These are phyloP conservation scores for Lanius ludovicianus DNA, from an alignment of 2,113 vertebrate genomes.

Conservation along the genomic window DNA sequence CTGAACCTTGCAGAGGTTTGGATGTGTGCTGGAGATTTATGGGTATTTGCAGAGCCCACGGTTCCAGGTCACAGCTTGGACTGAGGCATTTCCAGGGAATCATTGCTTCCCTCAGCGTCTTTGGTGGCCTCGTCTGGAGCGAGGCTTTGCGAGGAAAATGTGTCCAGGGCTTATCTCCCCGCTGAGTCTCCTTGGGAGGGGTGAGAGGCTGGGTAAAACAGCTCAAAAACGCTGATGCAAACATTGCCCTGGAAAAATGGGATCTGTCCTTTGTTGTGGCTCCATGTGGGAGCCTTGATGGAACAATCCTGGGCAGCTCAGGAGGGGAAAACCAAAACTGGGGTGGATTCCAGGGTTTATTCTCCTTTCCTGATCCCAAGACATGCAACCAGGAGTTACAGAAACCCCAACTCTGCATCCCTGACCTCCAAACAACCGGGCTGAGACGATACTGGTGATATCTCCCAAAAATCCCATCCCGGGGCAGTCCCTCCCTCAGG, in stretches of 20 bases:
- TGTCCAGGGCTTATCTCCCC: background rate
- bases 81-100: background rate
- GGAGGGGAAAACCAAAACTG: rapidly evolving
- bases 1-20: conserved; percentile 60
- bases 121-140: conserved; percentile 47
- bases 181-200: background rate
- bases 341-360: background rate
- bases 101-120: background rate
- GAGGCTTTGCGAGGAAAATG: background rate
- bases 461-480: rapidly evolving
- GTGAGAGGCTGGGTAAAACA: background rate
- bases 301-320: background rate
- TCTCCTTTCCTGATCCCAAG: background rate
- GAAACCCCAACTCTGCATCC: background rate
- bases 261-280: background rate
- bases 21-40: conserved; percentile 59
- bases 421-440: background rate
- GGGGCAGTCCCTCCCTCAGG: background rate
- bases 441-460: rapidly evolving
- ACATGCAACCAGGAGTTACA: rapidly evolving
- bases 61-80: conserved; percentile 62
- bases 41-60: conserved; percentile 40
- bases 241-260: background rate
- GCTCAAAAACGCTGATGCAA: background rate
- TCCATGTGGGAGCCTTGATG: rapidly evolving